These are phyloP conservation scores for Pseudopodoces humilis DNA, from an alignment of 2,113 vertebrate species.

Conservation along the genomic window DNA sequence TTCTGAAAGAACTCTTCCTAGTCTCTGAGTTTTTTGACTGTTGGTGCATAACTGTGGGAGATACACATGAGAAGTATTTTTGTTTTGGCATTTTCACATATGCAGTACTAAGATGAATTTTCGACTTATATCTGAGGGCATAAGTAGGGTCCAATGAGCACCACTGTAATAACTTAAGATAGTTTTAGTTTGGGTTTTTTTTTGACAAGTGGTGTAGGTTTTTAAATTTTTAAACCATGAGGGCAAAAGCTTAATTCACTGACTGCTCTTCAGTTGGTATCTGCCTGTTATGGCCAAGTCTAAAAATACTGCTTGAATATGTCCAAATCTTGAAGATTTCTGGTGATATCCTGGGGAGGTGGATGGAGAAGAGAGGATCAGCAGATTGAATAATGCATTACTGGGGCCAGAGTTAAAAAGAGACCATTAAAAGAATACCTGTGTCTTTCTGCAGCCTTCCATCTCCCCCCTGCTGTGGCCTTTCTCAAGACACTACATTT, in stretches of 20 bases:
- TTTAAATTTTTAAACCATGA: not conserved
- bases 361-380: not conserved
- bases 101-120: not conserved
- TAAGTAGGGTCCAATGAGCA: not conserved
- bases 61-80: not conserved
- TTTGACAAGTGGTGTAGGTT: not conserved
- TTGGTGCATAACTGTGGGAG: not conserved
- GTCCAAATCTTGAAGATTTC: not conserved
- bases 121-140: not conserved
- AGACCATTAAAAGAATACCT: not conserved
- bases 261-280: not conserved
- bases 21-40: not conserved
- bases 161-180: not conserved
- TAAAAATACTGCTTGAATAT: not conserved
- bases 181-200: accelerated
- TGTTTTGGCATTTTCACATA: not conserved
- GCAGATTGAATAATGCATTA: not conserved
- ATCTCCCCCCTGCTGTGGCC: not conserved
- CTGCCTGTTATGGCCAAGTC: not conserved
- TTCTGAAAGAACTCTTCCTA: not conserved
- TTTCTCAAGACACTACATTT: not conserved
- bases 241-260: not conserved
- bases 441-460: not conserved
- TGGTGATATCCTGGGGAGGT: not conserved
- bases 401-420: not conserved